Evolutionary conservation across 1,140 invertebrate genomes (phyloP).

Genomic region (Hypothenemus hampei): DNA sequence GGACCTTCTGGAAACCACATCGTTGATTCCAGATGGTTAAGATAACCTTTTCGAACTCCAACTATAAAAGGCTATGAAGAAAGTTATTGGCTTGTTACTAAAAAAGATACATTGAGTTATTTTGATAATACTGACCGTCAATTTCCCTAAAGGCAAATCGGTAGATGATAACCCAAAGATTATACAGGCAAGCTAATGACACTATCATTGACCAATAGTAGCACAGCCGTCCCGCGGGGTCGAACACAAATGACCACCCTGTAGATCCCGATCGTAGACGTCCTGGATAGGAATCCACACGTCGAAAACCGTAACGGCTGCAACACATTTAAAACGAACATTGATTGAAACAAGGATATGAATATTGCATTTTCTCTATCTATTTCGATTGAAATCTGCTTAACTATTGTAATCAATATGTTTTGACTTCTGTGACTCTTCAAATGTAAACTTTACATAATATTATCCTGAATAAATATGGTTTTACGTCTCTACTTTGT

Average conservation of each 20-base stretch:
- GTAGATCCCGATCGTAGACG: slow-evolving; percentile 54
- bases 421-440: too few species aligned
- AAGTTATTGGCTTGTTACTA: neutral
- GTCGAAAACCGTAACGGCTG: slow-evolving; percentile 47
- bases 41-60: too few species aligned
- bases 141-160: slow-evolving; percentile 95
- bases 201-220: slow-evolving; percentile 98
- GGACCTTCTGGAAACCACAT: too few species aligned
- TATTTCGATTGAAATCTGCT: neutral
- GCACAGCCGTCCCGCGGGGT: slow-evolving; percentile 84
- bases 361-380: too few species aligned
- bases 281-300: slow-evolving; percentile 43
- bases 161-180: slow-evolving; percentile 98
- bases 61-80: too few species aligned
- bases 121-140: slow-evolving; percentile 58
- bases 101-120: too few species aligned
- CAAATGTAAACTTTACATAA: too few species aligned
- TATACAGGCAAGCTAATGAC: slow-evolving; percentile 96
- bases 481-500: too few species aligned
- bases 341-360: too few species aligned
- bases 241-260: slow-evolving; percentile 89
- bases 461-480: too few species aligned
- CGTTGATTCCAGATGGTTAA: too few species aligned
- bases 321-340: too few species aligned
- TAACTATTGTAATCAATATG: neutral